These are phyloP conservation scores for Amblyjoppa fuscipennis DNA, from an alignment of 2,888 invertebrate species.

Conservation along the genomic window DNA sequence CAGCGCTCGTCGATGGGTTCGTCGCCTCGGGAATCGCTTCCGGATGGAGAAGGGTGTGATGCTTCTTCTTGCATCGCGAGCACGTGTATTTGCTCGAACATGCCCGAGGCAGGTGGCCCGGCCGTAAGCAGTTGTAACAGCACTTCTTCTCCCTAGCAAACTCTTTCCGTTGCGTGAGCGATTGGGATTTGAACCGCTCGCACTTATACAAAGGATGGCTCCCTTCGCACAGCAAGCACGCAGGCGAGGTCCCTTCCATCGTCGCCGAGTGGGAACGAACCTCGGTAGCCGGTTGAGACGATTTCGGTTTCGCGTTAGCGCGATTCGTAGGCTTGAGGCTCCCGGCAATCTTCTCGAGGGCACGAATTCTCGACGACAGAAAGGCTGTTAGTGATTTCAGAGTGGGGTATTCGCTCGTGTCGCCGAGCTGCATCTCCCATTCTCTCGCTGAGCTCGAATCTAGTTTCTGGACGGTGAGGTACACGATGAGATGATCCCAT, in stretches of 20 bases:
- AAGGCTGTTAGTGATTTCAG: background rate
- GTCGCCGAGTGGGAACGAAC: background rate
- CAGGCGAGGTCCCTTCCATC: background rate
- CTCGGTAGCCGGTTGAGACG: background rate
- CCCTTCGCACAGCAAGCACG: background rate
- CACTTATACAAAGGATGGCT: slow-evolving; percentile 27
- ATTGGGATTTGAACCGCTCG: slow-evolving; percentile 10
- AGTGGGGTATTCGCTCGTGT: background rate
- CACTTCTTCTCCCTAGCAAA: background rate
- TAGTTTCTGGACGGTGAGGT: slow-evolving; percentile 32
- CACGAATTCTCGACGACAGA: background rate
- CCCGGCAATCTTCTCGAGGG: background rate
- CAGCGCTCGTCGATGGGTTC: background rate
- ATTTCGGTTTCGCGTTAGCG: background rate
- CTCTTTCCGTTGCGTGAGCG: slow-evolving; percentile 6
- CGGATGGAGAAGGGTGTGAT: slow-evolving; percentile 42
- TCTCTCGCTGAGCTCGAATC: slow-evolving; percentile 14
- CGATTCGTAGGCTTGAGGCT: background rate
- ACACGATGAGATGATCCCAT: slow-evolving; percentile 34
- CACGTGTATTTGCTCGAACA: slow-evolving; percentile 39
- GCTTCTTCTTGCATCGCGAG: slow-evolving; percentile 32
- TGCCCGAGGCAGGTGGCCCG: slow-evolving; percentile 8
- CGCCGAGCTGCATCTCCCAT: slow-evolving; percentile 1
- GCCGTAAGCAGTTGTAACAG: slow-evolving; percentile 57
- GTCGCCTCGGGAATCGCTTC: background rate